Evolutionary conservation across 2,113 vertebrate genomes (phyloP).

Genomic region (Bubo bubo): DNA sequence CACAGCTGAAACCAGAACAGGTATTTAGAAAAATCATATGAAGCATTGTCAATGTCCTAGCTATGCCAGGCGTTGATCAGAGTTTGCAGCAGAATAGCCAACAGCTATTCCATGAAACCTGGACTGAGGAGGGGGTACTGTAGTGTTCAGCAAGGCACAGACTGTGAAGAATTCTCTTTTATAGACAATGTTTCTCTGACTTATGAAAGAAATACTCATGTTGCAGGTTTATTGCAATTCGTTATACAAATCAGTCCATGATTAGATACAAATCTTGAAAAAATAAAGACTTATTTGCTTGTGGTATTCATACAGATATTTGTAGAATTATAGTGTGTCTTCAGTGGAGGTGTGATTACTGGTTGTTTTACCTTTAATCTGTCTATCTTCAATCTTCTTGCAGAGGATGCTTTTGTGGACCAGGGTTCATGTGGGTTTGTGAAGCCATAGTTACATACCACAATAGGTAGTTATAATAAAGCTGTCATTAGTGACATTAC

Average conservation of each 20-base stretch:
- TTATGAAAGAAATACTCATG: background rate
- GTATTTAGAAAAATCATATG: background rate
- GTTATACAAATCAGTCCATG: background rate
- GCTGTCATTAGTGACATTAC: background rate
- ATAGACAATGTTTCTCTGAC: background rate
- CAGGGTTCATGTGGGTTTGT: background rate
- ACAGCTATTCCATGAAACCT: background rate
- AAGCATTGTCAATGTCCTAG: background rate
- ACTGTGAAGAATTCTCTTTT: background rate
- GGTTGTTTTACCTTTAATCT: background rate
- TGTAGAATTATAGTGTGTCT: background rate
- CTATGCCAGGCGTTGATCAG: background rate
- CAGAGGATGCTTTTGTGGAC: background rate
- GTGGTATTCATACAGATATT: background rate
- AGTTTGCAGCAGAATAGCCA: background rate
- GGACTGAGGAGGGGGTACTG: accelerated
- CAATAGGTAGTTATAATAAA: background rate
- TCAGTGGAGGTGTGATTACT: background rate
- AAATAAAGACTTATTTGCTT: background rate
- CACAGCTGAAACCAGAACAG: too few relatives aligned
- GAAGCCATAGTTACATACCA: background rate
- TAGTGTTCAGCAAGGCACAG: too few relatives aligned
- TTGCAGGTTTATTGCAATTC: background rate
- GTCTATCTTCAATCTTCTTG: background rate
- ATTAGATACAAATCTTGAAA: background rate